Conservation (phyloP, 2,797 vertebrate genomes). For the Lepilemur ruficaudatus region DNA sequence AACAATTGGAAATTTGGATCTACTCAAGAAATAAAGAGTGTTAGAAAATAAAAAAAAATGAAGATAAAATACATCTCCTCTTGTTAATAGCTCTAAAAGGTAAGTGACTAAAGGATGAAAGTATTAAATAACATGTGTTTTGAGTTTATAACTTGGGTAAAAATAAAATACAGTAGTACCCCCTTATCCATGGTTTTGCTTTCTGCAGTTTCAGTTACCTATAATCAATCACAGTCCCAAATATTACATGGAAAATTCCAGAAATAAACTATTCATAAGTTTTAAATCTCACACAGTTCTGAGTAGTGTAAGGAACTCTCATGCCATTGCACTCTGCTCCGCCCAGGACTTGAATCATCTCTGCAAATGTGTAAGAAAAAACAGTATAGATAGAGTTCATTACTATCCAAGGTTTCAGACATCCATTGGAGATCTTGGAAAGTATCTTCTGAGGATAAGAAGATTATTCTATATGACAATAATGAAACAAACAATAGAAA, state of each 20-base stretch:
- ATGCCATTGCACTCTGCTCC: background rate
- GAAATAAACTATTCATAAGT: background rate
- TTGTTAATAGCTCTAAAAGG: background rate
- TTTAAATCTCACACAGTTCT: background rate
- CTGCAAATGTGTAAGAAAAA: background rate
- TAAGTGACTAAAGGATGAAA: background rate
- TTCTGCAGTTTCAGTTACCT: background rate
- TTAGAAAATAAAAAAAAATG: background rate
- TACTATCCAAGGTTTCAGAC: background rate
- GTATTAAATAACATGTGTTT: background rate
- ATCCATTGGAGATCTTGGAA: background rate
- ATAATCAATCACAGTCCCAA: background rate
- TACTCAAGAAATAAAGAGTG: background rate
- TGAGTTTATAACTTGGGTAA: background rate
- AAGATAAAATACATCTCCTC: background rate
- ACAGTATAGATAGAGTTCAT: background rate
- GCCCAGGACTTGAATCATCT: background rate
- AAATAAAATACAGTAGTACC: background rate
- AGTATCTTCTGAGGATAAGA: background rate
- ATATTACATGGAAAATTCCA: background rate
- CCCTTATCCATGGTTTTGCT: background rate
- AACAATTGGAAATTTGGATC: background rate
- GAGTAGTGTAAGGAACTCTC: background rate
- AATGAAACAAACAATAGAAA: background rate
- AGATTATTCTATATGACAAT: background rate